A percentile compares a stretch with the other conserved stretches of the same genome.
phyloP scores from a whole-genome alignment of 2,113 vertebrate genomes.

The Ranitomeya variabilis region DNA sequence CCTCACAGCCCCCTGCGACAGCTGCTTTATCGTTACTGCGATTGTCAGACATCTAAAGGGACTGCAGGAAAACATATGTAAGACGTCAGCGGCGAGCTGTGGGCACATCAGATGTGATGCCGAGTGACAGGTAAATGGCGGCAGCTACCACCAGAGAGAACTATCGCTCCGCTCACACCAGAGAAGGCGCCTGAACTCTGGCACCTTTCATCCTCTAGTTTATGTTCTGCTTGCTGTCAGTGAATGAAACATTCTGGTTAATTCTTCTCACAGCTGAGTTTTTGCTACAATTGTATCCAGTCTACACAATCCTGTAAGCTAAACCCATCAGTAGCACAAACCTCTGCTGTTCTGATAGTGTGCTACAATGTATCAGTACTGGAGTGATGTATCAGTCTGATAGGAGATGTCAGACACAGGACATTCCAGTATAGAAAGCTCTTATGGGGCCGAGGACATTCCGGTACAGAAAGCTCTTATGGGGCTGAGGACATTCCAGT shows the following conservation, averaged over 20 bases:
- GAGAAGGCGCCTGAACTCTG: neutral
- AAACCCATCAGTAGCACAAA: neutral
- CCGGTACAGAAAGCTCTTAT: too few species aligned
- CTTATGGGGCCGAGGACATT: too few species aligned
- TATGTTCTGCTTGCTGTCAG: neutral
- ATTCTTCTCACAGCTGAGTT: neutral
- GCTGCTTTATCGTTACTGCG: slow-evolving; percentile 12
- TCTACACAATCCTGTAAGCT: neutral
- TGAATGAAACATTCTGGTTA: neutral
- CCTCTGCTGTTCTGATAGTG: neutral
- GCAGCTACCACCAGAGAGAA: neutral
- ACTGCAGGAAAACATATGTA: slow-evolving; percentile 40
- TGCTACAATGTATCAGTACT: neutral
- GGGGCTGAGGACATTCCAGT: too few species aligned
- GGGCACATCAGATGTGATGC: slow-evolving; percentile 47
- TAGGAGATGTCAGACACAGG: neutral
- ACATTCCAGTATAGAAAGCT: neutral
- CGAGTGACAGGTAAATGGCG: slow-evolving; percentile 55
- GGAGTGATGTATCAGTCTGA: neutral
- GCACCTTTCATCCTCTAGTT: too few species aligned
- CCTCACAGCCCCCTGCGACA: slow-evolving; percentile 13
- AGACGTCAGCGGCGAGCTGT: slow-evolving; percentile 34
- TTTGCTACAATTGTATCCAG: neutral
- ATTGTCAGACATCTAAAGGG: slow-evolving; percentile 42
- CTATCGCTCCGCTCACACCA: neutral